These are phyloP conservation scores for Lissocephala sabroskyi DNA, from an alignment of 2,888 invertebrate genomes.

Conservation along the genomic window DNA sequence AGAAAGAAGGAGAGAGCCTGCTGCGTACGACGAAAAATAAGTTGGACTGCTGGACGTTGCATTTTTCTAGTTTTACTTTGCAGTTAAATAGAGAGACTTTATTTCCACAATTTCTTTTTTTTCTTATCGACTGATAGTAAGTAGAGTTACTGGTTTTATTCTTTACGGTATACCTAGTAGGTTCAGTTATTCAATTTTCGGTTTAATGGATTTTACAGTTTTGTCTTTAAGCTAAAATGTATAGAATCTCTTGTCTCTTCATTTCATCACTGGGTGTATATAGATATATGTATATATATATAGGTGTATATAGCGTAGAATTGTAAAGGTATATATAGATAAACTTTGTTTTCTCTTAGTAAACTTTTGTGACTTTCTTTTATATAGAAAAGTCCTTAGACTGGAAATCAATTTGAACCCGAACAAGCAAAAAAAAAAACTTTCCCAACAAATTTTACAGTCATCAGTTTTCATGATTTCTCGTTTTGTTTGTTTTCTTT, in stretches of 20 bases:
- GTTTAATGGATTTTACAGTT: constrained; percentile 4
- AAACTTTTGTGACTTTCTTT: constrained; percentile 17
- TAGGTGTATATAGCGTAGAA: constrained; percentile 25
- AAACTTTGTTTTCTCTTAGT: constrained; percentile 19
- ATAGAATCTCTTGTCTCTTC: constrained; percentile 8
- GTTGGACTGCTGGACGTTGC: not conserved
- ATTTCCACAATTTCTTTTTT: constrained; percentile 52
- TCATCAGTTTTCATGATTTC: constrained; percentile 41
- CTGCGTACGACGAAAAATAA: too few species aligned
- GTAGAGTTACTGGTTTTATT: too few species aligned
- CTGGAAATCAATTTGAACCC: too few species aligned
- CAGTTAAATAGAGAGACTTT: constrained; percentile 68
- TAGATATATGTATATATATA: constrained; percentile 21
- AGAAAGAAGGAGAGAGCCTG: too few species aligned
- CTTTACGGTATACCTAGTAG: constrained; percentile 42
- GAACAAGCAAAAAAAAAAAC: too few species aligned
- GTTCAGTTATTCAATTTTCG: not conserved
- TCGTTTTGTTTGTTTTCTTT: constrained; percentile 19
- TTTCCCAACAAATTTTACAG: constrained; percentile 25
- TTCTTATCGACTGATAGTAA: too few species aligned
- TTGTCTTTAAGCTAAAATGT: constrained; percentile 3
- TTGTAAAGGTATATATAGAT: constrained; percentile 31
- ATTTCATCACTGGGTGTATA: constrained; percentile 6
- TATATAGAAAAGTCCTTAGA: too few species aligned
- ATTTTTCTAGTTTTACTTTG: constrained; percentile 34